Conservation (phyloP, 2,888 invertebrate species). For the Drosophila setosimentum region DNA sequence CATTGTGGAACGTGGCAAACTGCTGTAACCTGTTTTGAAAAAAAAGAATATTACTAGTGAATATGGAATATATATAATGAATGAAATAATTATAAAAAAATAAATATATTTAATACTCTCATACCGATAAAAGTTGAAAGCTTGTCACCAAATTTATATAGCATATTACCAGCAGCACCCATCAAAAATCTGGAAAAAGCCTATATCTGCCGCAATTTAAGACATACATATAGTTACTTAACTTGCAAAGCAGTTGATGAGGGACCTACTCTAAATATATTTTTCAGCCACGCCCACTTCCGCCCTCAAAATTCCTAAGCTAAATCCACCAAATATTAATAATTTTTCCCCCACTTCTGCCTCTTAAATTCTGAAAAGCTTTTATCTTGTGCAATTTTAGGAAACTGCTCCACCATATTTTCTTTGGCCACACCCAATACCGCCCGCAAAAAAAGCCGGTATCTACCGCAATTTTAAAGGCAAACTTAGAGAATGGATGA, state of each 20-base stretch:
- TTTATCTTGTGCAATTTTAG: not conserved
- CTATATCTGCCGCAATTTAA: no score
- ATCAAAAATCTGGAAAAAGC: not conserved
- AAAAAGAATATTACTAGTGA: not conserved
- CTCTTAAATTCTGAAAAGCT: not conserved
- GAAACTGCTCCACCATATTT: no score
- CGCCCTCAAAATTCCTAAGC: no score
- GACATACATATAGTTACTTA: no score
- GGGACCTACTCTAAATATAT: no score
- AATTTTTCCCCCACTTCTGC: not conserved
- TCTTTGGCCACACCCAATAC: no score
- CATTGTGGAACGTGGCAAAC: conserved; percentile 93
- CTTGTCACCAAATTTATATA: not conserved
- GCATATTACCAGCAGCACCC: not conserved
- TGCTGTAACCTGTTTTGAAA: conserved; percentile 89
- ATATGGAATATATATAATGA: not conserved
- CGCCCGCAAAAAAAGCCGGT: no score
- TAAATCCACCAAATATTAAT: not conserved
- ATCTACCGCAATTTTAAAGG: not conserved
- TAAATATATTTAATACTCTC: not conserved
- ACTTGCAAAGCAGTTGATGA: no score
- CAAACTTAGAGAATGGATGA: not conserved
- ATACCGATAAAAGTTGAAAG: no score
- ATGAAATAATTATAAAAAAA: no score
- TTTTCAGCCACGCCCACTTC: no score